Evolutionary conservation across 2,797 vertebrate genomes (phyloP), one percentile per base, ranked within the genome.

Genomic region (Chaetophractus vellerosus): DNA sequence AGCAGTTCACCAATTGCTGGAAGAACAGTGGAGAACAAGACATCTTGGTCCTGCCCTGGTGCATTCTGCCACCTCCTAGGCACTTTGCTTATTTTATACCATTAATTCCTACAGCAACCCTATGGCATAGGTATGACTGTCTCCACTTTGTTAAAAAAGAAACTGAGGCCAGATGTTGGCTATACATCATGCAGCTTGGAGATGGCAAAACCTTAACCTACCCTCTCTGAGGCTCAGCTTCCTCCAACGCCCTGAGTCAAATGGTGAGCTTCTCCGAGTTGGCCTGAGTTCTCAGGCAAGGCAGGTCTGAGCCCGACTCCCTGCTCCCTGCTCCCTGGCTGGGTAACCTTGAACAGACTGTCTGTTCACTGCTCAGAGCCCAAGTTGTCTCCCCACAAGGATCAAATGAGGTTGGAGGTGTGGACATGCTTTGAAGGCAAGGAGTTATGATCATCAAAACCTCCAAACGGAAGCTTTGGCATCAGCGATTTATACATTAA

Each of bases 401-500:
- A 78, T 41, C 93, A 68, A 76, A 18, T 1, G 55, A 94, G 52
- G 80, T 66, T 66, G 26, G 71, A n/a, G 71, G 50, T 18, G 48
- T 15, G 52, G 64, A 84, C 64, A 63, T 75, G n/a, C 31, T 89
- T 63, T 14, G 0, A 6, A 75, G 87, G 55, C 57, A 26, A 59
- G 31, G 16, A 26, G 66, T 18, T 74, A 41, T 76, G 90, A 90
- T 81, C 6, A 85, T 5, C 1, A 59, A 61, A 86, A 26, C 63
- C 36, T 64, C 68, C 26, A 38, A 24, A 59, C 11, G 0, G 79
- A 95, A 96, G 50, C 36, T 69, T 59, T n/a, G 33, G 76, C 75
- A 86, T 63, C 76, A 91, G 90, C 76, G 75, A 92, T 66, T 93
- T 63, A 63, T 75, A 79, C 10, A 12, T 55, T 74, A 50, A 26